Evolutionary conservation across 2,888 invertebrate genomes (phyloP).

Genomic region (Leucoma salicis): DNA sequence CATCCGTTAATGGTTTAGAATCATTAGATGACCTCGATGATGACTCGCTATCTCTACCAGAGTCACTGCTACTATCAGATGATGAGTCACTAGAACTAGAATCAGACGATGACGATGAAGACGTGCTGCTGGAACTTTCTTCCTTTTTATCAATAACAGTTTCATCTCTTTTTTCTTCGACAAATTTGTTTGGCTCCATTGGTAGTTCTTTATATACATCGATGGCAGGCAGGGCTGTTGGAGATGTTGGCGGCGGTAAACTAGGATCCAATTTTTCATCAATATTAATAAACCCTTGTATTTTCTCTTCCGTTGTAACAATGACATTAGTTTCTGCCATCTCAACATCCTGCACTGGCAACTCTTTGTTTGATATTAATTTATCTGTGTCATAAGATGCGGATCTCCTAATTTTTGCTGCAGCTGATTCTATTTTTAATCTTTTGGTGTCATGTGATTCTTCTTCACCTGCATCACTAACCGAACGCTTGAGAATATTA

Average conservation of each 20-base stretch:
- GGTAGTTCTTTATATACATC: slow-evolving; percentile 28
- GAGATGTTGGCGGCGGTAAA: slow-evolving; percentile 13
- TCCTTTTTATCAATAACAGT: slow-evolving; percentile 53
- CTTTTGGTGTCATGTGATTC: slow-evolving; percentile 66
- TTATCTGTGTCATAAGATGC: slow-evolving; percentile 73
- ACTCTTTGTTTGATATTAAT: slow-evolving; percentile 47
- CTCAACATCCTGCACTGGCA: slow-evolving; percentile 28
- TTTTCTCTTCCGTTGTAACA: slow-evolving; percentile 19
- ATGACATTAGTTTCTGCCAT: slow-evolving; percentile 22
- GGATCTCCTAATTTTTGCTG: slow-evolving; percentile 71
- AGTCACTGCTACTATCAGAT: slow-evolving; percentile 76
- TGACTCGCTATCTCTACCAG: slow-evolving; percentile 77
- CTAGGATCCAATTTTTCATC: slow-evolving; percentile 20
- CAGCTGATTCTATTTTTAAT: slow-evolving; percentile 65
- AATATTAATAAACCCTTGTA: slow-evolving; percentile 17
- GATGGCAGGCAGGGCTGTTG: slow-evolving; percentile 6
- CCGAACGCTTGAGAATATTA: slow-evolving; percentile 73
- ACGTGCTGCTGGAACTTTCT: slow-evolving; percentile 64
- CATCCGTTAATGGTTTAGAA: slow-evolving; percentile 66
- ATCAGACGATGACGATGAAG: slow-evolving; percentile 69
- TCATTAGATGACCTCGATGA: slow-evolving; percentile 67
- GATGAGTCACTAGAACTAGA: slow-evolving; percentile 83
- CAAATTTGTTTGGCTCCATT: slow-evolving; percentile 23
- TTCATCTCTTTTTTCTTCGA: slow-evolving; percentile 34
- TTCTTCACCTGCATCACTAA: slow-evolving; percentile 74